Percentiles rank a stretch among this genome's conserved stretches.
Conservation (phyloP, 1,140 invertebrate genomes). For the Chelonus insularis region DNA sequence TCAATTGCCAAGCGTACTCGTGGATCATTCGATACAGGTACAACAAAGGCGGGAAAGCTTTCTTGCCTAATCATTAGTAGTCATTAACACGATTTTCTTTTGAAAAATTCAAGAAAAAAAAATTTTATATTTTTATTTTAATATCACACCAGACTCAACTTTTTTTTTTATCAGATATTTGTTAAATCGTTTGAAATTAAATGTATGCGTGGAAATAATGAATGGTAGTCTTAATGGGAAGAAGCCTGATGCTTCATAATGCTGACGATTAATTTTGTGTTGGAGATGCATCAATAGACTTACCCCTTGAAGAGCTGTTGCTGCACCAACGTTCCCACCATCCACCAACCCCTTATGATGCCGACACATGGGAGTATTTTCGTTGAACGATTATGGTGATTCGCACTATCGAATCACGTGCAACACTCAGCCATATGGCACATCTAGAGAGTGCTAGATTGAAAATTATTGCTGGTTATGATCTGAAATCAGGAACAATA, state of each 20-base stretch:
- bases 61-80: constrained; percentile 17
- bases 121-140: not conserved
- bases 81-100: constrained; percentile 11
- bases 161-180: too few species aligned
- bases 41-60: not conserved
- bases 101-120: constrained; percentile 2
- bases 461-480: not conserved
- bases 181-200: too few species aligned
- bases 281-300: constrained; percentile 6
- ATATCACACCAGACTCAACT: not conserved
- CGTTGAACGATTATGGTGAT: constrained; percentile 22
- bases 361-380: constrained; percentile 29
- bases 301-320: constrained; percentile 10
- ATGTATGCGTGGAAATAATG: too few species aligned
- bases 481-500: not conserved
- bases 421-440: constrained; percentile 8
- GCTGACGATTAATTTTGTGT: not conserved
- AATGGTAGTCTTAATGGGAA: too few species aligned
- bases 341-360: not conserved
- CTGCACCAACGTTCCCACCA: constrained; percentile 17
- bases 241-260: not conserved
- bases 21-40: not conserved
- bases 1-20: constrained; percentile 25
- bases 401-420: constrained; percentile 25
- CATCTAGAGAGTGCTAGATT: not conserved